phyloP scores from a whole-genome alignment of 2,113 vertebrate genomes.

The Merops nubicus region DNA sequence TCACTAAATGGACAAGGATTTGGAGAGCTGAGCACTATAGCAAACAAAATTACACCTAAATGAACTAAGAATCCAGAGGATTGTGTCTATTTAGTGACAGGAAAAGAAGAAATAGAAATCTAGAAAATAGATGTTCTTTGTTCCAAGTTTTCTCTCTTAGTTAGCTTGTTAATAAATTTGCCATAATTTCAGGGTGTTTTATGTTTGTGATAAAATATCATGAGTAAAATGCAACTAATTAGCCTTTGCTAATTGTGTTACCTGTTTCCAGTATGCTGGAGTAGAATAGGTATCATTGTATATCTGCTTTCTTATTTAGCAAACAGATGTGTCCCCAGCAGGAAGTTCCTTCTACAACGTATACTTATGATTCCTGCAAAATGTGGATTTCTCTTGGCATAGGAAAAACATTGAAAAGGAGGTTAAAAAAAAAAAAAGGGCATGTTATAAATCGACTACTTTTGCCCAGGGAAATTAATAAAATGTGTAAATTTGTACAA shows the following conservation, averaged over 20 bases:
- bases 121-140: background rate
- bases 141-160: background rate
- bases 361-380: background rate
- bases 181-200: background rate
- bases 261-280: background rate
- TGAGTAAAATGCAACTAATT: background rate
- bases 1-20: background rate
- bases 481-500: background rate
- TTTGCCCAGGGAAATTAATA: background rate
- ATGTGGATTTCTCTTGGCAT: background rate
- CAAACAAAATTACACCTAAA: constrained; percentile 16
- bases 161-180: background rate
- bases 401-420: background rate
- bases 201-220: background rate
- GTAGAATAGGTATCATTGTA: background rate
- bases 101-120: background rate
- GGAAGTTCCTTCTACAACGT: background rate
- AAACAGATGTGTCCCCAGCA: constrained; percentile 21
- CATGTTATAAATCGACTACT: background rate
- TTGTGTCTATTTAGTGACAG: too few relatives aligned
- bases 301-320: background rate
- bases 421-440: background rate
- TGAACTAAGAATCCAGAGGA: background rate
- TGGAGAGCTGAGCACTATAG: background rate
- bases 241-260: background rate